Evolutionary conservation across 2,797 vertebrate species (phyloP).

Genomic region (Cottoperca gobio): DNA sequence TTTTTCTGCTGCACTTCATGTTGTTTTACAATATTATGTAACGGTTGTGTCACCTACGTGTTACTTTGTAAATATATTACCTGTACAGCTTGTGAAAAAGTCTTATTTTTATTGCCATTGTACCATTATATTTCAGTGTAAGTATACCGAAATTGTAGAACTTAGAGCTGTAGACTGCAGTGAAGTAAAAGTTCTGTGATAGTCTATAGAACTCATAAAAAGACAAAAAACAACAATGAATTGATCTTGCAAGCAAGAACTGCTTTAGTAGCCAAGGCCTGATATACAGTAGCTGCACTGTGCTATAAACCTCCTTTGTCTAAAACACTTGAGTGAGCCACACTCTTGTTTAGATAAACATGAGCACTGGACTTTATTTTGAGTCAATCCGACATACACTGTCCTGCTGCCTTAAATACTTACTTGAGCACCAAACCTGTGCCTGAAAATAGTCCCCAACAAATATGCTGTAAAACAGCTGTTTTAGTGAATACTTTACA

Average conservation of each 20-base stretch:
- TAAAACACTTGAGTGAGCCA: slow-evolving; percentile 2
- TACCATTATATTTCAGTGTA: neutral
- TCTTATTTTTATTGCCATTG: neutral
- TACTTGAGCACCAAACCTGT: neutral
- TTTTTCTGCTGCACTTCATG: slow-evolving; percentile 7
- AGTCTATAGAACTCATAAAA: neutral
- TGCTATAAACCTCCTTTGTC: neutral
- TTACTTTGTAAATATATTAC: neutral
- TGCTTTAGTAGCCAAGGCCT: neutral
- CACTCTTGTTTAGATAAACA: slow-evolving; percentile 14
- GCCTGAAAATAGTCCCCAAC: neutral
- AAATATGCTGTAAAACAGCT: neutral
- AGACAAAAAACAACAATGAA: neutral
- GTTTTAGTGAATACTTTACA: neutral
- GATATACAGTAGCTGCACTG: neutral
- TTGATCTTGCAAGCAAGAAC: neutral
- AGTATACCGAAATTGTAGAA: neutral
- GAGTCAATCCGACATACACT: slow-evolving; percentile 1
- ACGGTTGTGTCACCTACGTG: neutral
- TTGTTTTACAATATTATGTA: slow-evolving; percentile 11
- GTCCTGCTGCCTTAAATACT: slow-evolving; percentile 13
- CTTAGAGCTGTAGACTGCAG: neutral
- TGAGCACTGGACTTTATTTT: slow-evolving; percentile 13
- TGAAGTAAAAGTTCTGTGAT: too few species aligned
- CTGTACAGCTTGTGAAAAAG: neutral